These are phyloP conservation scores for Chiloscyllium plagiosum DNA, from an alignment of 2,113 vertebrate species.

Conservation along the genomic window DNA sequence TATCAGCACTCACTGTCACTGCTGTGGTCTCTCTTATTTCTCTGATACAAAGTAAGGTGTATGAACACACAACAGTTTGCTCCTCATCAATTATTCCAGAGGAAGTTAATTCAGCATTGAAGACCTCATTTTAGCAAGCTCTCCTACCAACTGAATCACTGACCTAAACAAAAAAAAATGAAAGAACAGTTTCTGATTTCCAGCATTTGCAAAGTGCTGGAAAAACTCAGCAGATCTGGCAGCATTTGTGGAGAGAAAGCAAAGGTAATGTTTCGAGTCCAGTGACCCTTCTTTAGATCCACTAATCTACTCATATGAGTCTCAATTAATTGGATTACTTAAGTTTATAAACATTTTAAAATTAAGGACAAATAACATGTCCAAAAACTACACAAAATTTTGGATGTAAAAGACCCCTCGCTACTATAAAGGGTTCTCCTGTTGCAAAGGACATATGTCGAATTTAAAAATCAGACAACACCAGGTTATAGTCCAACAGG, in stretches of 20 bases:
- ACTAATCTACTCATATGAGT: background rate
- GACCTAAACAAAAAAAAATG: too few species aligned
- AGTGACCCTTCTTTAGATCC: too few species aligned
- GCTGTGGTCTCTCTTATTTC: background rate
- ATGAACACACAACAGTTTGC: background rate
- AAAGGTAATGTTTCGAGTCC: too few species aligned
- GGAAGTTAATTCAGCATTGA: background rate
- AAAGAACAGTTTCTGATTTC: too few species aligned
- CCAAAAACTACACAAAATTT: background rate
- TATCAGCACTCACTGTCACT: background rate
- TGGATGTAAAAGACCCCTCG: background rate
- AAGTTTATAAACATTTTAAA: background rate
- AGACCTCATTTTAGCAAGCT: background rate
- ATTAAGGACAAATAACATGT: too few species aligned
- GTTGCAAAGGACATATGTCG: background rate
- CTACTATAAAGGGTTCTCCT: background rate
- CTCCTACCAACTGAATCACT: background rate
- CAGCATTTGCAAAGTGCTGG: too few species aligned
- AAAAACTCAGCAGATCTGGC: too few species aligned
- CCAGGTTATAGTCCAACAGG: too few species aligned
- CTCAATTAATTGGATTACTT: background rate
- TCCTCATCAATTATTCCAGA: background rate
- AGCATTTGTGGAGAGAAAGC: too few species aligned
- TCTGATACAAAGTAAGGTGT: background rate
- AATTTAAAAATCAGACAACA: too few species aligned